Conservation (phyloP, 2,797 vertebrate genomes). For the Crocodylus rhombifer region DNA sequence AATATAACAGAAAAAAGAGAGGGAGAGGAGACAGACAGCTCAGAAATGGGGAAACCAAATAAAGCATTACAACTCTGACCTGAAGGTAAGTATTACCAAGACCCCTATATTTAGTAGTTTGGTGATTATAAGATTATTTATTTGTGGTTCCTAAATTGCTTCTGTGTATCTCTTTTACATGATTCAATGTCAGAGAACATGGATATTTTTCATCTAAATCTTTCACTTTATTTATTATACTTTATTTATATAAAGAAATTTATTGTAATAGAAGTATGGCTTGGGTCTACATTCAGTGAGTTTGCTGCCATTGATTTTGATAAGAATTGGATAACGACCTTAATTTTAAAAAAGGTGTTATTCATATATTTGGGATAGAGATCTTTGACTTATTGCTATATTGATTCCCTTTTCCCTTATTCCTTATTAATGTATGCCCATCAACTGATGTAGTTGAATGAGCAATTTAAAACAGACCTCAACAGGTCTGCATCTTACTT, state of each 20-base stretch:
- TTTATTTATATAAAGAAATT: not conserved
- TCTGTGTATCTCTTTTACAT: not conserved
- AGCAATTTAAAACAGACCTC: not conserved
- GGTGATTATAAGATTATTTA: not conserved
- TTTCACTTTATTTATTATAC: not conserved
- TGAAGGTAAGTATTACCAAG: not conserved
- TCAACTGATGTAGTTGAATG: not conserved
- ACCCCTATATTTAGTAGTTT: rapidly evolving
- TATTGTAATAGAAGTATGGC: not conserved
- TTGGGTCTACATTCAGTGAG: not conserved
- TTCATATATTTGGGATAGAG: not conserved
- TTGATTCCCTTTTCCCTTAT: rapidly evolving
- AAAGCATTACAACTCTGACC: not conserved
- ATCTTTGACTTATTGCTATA: not conserved
- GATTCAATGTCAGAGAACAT: not conserved
- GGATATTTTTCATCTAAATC: not conserved
- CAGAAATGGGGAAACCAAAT: not conserved
- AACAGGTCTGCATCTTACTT: not conserved
- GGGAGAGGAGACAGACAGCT: not conserved
- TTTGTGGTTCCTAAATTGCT: not conserved
- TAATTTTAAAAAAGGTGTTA: not conserved
- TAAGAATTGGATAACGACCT: not conserved
- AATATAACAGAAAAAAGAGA: rapidly evolving
- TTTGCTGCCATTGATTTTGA: not conserved
- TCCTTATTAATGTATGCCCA: not conserved